Percentiles rank a stretch among this genome's conserved stretches.
Evolutionary conservation across 2,797 vertebrate genomes (phyloP).

Genomic region (Melanogrammus aeglefinus): DNA sequence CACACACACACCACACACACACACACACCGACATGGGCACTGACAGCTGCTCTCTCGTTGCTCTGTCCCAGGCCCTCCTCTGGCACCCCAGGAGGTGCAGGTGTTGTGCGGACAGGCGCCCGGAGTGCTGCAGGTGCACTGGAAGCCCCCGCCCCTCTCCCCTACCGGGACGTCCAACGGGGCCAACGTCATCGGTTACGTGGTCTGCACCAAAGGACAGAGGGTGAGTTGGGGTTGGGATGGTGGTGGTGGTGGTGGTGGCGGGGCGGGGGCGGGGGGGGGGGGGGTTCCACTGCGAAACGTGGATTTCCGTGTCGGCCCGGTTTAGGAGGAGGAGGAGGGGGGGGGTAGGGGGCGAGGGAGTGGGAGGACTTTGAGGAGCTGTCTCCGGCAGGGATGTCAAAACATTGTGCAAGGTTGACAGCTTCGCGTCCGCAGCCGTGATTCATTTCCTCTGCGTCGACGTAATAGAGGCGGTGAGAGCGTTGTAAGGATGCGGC

Average conservation of each 20-base stretch:
- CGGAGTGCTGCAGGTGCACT: conserved; percentile 84
- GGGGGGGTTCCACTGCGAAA: too few species aligned
- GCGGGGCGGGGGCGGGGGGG: too few species aligned
- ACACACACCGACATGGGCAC: background rate
- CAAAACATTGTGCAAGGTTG: background rate
- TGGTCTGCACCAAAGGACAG: conserved; percentile 91
- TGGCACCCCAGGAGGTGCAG: conserved; percentile 86
- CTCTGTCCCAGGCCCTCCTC: conserved; percentile 82
- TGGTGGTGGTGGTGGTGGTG: background rate
- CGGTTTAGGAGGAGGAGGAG: background rate
- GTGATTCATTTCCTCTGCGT: background rate
- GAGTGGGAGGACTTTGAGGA: background rate
- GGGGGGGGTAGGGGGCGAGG: background rate
- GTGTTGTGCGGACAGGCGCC: conserved; percentile 83
- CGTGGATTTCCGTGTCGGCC: background rate
- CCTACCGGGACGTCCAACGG: conserved; percentile 88
- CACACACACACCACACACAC: background rate
- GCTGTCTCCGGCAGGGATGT: background rate
- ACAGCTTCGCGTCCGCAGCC: background rate
- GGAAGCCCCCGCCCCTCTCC: conserved; percentile 86
- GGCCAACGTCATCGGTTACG: conserved; percentile 90
- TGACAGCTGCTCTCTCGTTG: conserved; percentile 3
- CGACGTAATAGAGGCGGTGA: background rate
- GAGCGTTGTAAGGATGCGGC: background rate
- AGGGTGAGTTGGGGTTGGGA: conserved; percentile 71